phyloP scores from a whole-genome alignment of 1,140 invertebrate genomes.

The Semibalanus balanoides region DNA sequence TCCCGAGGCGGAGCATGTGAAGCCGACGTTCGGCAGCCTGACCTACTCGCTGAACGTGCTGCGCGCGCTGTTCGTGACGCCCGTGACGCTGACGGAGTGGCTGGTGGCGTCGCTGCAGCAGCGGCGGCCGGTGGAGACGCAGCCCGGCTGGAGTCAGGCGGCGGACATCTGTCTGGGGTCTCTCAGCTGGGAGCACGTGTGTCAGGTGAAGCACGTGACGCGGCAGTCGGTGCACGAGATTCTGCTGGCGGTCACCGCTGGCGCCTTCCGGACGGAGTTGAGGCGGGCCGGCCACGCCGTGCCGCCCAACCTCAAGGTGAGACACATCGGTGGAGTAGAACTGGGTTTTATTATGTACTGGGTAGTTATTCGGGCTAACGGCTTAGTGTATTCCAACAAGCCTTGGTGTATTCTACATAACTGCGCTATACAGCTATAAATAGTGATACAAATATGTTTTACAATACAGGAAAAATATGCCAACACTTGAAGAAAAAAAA shows the following conservation, averaged over 20 bases:
- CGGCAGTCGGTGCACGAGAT: conserved; percentile 40
- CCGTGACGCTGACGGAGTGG: conserved; percentile 38
- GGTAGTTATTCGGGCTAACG: no score
- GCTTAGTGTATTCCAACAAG: no score
- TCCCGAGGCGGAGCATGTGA: conserved; percentile 25
- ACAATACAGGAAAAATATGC: no score
- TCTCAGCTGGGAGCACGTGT: conserved; percentile 25
- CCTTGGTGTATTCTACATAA: no score
- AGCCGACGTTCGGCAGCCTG: conserved; percentile 33
- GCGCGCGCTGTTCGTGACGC: conserved; percentile 37
- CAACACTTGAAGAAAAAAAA: no score
- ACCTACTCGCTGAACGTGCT: conserved; percentile 33
- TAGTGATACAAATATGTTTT: no score
- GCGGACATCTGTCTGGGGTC: neutral
- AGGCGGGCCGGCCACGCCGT: conserved; percentile 32
- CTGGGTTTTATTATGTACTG: no score
- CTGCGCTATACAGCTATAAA: no score
- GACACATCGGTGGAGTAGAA: no score
- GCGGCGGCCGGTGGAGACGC: conserved; percentile 15
- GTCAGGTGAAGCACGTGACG: conserved; percentile 36
- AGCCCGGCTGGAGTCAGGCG: neutral
- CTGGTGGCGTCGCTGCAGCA: conserved; percentile 25
- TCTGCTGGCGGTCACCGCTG: conserved; percentile 37
- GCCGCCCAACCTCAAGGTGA: conserved; percentile 37
- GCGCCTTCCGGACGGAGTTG: conserved; percentile 35